Conservation (phyloP, 2,888 invertebrate species). For the Drosophila borborema region DNA sequence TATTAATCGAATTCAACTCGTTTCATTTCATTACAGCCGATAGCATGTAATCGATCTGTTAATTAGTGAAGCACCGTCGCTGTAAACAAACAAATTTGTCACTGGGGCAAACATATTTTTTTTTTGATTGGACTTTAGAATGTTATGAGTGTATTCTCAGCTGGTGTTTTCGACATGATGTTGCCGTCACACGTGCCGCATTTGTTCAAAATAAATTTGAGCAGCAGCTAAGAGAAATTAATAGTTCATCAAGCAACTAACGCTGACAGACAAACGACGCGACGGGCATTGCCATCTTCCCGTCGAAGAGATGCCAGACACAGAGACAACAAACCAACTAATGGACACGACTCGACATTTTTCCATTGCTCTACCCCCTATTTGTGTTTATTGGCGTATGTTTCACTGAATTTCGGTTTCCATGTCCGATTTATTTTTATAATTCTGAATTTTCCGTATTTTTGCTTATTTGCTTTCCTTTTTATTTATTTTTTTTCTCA, state of each 20-base stretch:
- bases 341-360: constrained; percentile 39
- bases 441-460: constrained; percentile 11
- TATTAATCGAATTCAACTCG: neutral
- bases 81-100: constrained; percentile 26
- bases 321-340: constrained; percentile 45
- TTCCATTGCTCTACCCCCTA: constrained; percentile 39
- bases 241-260: constrained; percentile 72
- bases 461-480: neutral
- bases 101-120: constrained; percentile 6
- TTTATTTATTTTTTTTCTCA: neutral
- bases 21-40: no score
- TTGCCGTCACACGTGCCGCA: constrained; percentile 69
- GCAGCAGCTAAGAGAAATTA: constrained; percentile 53
- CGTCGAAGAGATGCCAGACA: constrained; percentile 59
- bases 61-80: neutral
- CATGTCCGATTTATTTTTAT: constrained; percentile 16
- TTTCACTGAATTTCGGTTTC: constrained; percentile 8
- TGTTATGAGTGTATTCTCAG: constrained; percentile 44
- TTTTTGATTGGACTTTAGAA: constrained; percentile 15
- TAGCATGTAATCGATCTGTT: no score
- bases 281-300: constrained; percentile 44
- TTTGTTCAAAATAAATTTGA: constrained; percentile 58
- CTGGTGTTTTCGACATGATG: constrained; percentile 51
- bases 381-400: constrained; percentile 32
- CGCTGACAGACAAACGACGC: constrained; percentile 68